Evolutionary conservation across 2,797 vertebrate genomes (phyloP), one percentile per base, ranked within the genome.

Genomic region (Buphagus erythrorhynchus): DNA sequence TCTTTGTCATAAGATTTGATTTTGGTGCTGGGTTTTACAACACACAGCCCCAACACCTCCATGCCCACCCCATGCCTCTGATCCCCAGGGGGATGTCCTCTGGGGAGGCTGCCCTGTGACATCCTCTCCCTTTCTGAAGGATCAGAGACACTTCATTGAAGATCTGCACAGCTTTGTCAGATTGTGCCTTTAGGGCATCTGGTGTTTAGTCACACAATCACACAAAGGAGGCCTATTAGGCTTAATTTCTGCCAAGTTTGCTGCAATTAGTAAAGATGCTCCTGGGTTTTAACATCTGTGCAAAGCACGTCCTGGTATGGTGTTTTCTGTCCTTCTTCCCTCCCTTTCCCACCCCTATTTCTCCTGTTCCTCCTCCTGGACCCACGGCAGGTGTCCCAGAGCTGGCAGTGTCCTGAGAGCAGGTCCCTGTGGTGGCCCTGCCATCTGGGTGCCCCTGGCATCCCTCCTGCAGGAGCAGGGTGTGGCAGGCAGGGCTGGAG

Each of bases 171-270:
- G 62, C 79, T 76, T 88, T 90, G 82, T 90, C 95, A 95, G 95
- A 69, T 95, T 86, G 87, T 93, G 87, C 87, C 95, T 95, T 68
- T 48, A 88, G 90, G 93, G 91, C 85, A 95, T 84, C 89, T 94
- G 93, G 73, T 94, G 78, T 90, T 96, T 95, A 94, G 92, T 95
- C 93, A 95, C 85, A 95, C 79, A 86, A 8, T 73, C 28, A 0
- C 57, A 73, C 11, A 36, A 93, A 69, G 92, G 83, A 94, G 79
- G 58, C 62, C 89, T 71, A 91, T 90, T 90, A 94, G 82, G 51
- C 73, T 88, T 81, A 36, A 91, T 48, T 93, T 94, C 94, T 95
- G 93, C 94, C 93, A 96, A 86, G 63, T 93, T 93, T 86, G 49
- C 58, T 1, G 19, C 89, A 91, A 88, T 95, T 88, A 94, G 69